Percentiles rank a stretch among this genome's conserved stretches.
phyloP scores from a whole-genome alignment of 2,113 vertebrate genomes.

The Tinamus guttatus region DNA sequence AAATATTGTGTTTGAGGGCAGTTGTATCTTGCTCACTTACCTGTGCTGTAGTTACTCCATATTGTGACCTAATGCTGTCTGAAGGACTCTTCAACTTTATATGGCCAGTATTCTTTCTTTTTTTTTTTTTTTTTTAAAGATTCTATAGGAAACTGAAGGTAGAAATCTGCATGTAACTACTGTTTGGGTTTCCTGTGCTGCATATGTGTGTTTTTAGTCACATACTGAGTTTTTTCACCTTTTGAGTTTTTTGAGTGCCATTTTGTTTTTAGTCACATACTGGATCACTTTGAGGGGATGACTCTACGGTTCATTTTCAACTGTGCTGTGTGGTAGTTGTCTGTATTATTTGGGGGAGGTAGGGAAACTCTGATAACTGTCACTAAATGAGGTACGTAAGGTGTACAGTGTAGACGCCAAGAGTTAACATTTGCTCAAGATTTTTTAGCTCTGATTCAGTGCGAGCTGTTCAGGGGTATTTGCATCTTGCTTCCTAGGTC shows the following conservation, averaged over 20 bases:
- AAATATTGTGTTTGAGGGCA: background rate
- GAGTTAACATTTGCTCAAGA: background rate
- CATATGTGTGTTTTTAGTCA: fast-evolving
- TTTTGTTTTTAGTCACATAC: background rate
- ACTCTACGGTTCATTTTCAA: background rate
- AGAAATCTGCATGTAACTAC: background rate
- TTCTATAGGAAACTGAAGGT: background rate
- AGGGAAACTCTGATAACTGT: too few species aligned
- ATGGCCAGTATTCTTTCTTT: fast-evolving
- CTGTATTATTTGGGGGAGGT: too few species aligned
- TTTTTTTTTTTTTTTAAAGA: too few species aligned
- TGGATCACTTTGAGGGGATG: background rate
- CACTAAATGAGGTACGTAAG: background rate
- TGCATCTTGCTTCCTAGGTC: background rate
- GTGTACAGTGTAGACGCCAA: background rate
- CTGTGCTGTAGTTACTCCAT: fast-evolving
- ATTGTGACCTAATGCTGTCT: background rate
- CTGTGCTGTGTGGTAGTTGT: background rate
- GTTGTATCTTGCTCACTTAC: background rate
- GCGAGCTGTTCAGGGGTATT: fast-evolving
- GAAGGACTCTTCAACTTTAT: background rate
- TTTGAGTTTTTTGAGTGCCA: background rate
- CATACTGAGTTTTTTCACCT: background rate
- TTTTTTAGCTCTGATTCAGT: background rate
- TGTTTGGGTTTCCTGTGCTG: background rate